These are phyloP conservation scores for Eulithis prunata DNA, from an alignment of 2,888 invertebrate species.

Conservation along the genomic window DNA sequence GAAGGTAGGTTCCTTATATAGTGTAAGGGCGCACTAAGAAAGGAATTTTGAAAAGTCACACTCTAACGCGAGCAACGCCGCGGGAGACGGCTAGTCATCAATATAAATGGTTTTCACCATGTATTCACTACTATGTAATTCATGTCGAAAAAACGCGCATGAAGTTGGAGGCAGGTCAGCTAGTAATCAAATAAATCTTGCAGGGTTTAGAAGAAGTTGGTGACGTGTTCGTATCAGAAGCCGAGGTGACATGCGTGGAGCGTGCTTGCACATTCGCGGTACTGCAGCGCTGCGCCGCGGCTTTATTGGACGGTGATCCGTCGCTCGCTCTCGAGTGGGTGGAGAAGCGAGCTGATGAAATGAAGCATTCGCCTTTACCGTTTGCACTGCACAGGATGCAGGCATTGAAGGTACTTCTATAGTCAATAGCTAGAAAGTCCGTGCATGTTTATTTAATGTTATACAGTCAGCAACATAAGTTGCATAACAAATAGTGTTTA, in stretches of 20 bases:
- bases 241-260: constrained; percentile 65
- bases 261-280: constrained; percentile 73
- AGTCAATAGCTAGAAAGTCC: no score
- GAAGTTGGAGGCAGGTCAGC: no score
- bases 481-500: no score
- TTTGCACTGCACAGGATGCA: constrained; percentile 78
- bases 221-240: constrained; percentile 87
- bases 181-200: background rate
- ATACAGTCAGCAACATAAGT: no score
- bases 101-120: no score
- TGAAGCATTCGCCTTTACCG: constrained; percentile 83
- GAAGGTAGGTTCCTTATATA: no score
- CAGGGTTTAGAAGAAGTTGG: constrained; percentile 95
- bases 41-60: no score
- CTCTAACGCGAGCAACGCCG: no score
- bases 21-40: no score
- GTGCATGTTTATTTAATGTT: no score
- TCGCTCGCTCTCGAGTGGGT: constrained; percentile 96
- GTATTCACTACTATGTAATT: no score
- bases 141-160: background rate
- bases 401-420: constrained; percentile 64
- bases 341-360: constrained; percentile 87
- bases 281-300: constrained; percentile 93
- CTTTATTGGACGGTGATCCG: constrained; percentile 92
- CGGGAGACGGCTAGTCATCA: no score